These are phyloP conservation scores for Takifugu bimaculatus DNA, from an alignment of 2,113 vertebrate genomes.

Conservation along the genomic window DNA sequence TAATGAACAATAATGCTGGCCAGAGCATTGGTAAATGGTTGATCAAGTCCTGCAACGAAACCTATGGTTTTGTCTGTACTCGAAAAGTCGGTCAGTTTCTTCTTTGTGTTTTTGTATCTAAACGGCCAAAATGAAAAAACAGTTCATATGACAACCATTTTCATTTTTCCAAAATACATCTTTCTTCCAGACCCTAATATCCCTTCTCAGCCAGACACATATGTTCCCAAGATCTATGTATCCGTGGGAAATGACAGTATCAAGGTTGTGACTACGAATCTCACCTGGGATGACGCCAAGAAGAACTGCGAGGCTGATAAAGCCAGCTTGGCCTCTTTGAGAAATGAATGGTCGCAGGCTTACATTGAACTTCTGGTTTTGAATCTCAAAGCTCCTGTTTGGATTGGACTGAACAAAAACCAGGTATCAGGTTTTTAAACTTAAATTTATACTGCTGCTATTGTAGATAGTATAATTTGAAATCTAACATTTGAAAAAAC, in stretches of 20 bases:
- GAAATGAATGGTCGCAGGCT: conserved; percentile 75
- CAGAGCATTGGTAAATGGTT: conserved; percentile 79
- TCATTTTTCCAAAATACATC: too few relatives aligned
- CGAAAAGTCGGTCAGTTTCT: conserved; percentile 71
- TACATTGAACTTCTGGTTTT: conserved; percentile 76
- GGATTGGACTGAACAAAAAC: conserved; percentile 89
- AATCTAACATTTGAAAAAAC: too few relatives aligned
- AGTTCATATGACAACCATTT: background rate
- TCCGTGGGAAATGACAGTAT: conserved; percentile 78
- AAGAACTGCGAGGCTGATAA: conserved; percentile 65
- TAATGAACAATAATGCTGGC: conserved; percentile 61
- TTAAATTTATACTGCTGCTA: too few relatives aligned
- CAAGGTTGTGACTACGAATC: conserved; percentile 72
- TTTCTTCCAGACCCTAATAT: conserved; percentile 69
- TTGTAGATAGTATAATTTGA: too few relatives aligned
- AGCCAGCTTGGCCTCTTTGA: conserved; percentile 77
- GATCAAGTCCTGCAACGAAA: conserved; percentile 75
- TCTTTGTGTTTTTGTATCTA: background rate
- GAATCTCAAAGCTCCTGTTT: conserved; percentile 75
- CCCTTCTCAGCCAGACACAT: conserved; percentile 40
- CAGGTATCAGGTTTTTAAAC: conserved; percentile 68
- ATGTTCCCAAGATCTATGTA: conserved; percentile 54
- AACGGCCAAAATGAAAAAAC: background rate
- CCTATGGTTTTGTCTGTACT: conserved; percentile 81
- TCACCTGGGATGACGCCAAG: conserved; percentile 81